A percentile compares a stretch with the other conserved stretches of the same genome.
Conservation (phyloP, 2,888 invertebrate genomes). For the Disparrhopalites patrizii region DNA sequence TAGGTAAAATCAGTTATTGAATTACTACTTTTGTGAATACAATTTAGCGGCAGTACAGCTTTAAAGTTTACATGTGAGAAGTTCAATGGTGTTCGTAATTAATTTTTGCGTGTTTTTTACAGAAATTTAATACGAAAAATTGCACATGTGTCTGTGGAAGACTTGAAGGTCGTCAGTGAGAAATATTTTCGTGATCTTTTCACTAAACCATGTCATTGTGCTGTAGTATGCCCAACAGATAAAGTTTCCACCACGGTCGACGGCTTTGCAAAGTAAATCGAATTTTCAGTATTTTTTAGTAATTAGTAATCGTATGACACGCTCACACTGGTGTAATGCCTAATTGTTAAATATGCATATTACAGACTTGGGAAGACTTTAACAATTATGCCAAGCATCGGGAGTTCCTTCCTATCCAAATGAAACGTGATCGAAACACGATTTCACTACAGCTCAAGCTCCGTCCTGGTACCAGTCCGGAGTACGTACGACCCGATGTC, state of each 20-base stretch:
- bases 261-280: constrained; percentile 63
- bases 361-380: constrained; percentile 39
- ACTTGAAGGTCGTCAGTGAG: constrained; percentile 64
- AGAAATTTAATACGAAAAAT: constrained; percentile 65
- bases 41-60: no score
- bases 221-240: constrained; percentile 71
- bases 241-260: constrained; percentile 65
- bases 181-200: constrained; percentile 69
- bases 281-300: not conserved
- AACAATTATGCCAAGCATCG: constrained; percentile 38
- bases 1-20: constrained; percentile 21
- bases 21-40: no score
- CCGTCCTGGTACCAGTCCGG: no score
- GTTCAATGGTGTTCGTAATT: not conserved
- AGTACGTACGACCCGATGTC: no score
- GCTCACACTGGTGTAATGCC: not conserved
- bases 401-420: constrained; percentile 41
- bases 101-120: constrained; percentile 44
- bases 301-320: not conserved
- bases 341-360: not conserved
- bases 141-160: constrained; percentile 61
- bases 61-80: no score
- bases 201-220: constrained; percentile 60
- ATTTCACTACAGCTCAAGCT: no score
- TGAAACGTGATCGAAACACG: constrained; percentile 12